A percentile compares a stretch with the other conserved stretches of the same genome.
phyloP scores from a whole-genome alignment of 2,113 vertebrate species.

The Psittacula cyanocephala region DNA sequence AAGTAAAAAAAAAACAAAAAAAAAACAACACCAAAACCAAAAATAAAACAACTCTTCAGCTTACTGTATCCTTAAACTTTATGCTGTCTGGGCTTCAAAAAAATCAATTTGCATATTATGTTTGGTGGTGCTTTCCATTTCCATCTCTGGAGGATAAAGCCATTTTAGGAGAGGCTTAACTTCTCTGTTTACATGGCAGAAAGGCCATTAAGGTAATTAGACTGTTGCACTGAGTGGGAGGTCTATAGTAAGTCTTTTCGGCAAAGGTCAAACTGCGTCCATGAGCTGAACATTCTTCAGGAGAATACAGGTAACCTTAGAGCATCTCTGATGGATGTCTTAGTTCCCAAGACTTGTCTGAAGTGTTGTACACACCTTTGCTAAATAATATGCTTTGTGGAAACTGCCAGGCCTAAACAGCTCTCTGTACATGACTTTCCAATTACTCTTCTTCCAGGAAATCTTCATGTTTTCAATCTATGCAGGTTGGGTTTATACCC shows the following conservation, averaged over 20 bases:
- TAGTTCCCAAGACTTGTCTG: neutral
- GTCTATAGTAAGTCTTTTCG: neutral
- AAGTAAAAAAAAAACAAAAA: neutral
- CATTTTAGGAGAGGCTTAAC: neutral
- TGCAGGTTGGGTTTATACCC: neutral
- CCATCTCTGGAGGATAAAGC: neutral
- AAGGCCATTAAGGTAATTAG: neutral
- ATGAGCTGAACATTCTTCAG: neutral
- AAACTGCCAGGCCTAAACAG: neutral
- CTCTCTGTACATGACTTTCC: neutral
- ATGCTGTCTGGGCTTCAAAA: fast-evolving
- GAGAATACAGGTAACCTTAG: neutral
- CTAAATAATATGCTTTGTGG: neutral
- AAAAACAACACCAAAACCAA: too few relatives aligned
- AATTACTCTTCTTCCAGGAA: neutral
- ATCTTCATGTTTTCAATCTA: neutral
- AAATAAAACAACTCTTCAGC: neutral
- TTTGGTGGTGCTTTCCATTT: neutral
- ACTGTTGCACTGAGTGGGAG: neutral
- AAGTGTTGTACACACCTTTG: neutral
- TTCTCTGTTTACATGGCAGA: neutral
- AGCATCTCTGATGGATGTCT: neutral
- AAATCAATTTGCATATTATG: neutral
- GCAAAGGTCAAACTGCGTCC: neutral
- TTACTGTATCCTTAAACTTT: neutral